Evolutionary conservation across 1,140 invertebrate genomes (phyloP), one percentile per base, ranked within the genome.

Genomic region (Nixonia krombeini): DNA sequence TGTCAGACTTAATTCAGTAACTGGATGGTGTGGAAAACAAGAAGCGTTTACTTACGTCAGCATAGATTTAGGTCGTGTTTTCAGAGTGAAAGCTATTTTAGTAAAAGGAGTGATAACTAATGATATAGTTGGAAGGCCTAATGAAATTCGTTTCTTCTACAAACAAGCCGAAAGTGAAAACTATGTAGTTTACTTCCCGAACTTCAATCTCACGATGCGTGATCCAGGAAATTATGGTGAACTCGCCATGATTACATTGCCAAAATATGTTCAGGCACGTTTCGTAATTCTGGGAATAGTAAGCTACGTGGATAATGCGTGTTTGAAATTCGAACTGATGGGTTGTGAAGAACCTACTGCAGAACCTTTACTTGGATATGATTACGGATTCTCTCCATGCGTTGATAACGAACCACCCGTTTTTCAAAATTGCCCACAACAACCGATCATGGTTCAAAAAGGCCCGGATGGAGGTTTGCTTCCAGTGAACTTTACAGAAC

Each of bases 61-160:
- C 70, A 94, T 99, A 7, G 96, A 99, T 84, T 87, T 99, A 38
- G 96, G 96, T 41, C 91, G 92, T 84, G 91, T 97, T 8, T 94
- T 92, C 75, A 88, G 95, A 70, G 92, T 98, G 0, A 98, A 96
- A 85, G 93, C 93, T 2, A 95, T 97, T 69, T 83, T 97, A 16
- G 94, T 97, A 0, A 96, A 96, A 85, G 96, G 96, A 45, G 95
- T 97, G 8, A 93, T 97, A 2, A 97, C 95, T 0, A 96, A 96
- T 68, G 95, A 97, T 74, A 95, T 97, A 42, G 95, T 97, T 7
- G 96, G 96, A 47, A 87, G 96, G 51, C 95, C 96, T 4, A 98
- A 95, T 0, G 96, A 98, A 87, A 95, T 98, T 49, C 87, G 96
- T 53, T 96, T 98, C 85, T 98, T 98, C 87, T 98, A 98, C 80